These are phyloP conservation scores for Sorex fumeus DNA, from an alignment of 2,113 vertebrate species.

Conservation along the genomic window DNA sequence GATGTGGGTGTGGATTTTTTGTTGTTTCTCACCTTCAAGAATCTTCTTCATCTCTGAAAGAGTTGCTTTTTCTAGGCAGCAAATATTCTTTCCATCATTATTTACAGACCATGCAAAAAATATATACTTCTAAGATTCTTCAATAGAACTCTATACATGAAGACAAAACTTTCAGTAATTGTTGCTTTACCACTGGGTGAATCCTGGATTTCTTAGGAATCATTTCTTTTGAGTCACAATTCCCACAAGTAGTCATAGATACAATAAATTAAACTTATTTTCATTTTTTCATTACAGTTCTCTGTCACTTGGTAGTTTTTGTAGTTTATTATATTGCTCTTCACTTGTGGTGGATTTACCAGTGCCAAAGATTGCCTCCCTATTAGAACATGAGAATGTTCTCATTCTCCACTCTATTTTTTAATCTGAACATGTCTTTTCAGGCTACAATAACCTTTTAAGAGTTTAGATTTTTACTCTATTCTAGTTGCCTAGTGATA, in stretches of 20 bases:
- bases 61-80: not conserved
- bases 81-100: not conserved
- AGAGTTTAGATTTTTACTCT: slow-evolving; percentile 42
- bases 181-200: not conserved
- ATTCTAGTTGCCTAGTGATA: slow-evolving; percentile 11
- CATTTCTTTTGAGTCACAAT: not conserved
- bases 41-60: slow-evolving; percentile 50
- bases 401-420: not conserved
- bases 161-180: not conserved
- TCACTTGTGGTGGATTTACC: not conserved
- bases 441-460: not conserved
- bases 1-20: too few relatives aligned
- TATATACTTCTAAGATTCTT: slow-evolving; percentile 3
- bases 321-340: not conserved
- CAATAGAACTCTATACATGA: not conserved
- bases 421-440: slow-evolving; percentile 52
- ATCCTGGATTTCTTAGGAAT: not conserved
- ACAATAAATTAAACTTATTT: slow-evolving; percentile 8
- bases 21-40: slow-evolving; percentile 3
- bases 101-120: not conserved
- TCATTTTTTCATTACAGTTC: slow-evolving; percentile 16
- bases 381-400: not conserved
- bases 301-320: not conserved
- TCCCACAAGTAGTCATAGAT: not conserved
- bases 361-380: not conserved